These are phyloP conservation scores for Dreissena polymorpha DNA, from an alignment of 1,140 invertebrate genomes.

Conservation along the genomic window DNA sequence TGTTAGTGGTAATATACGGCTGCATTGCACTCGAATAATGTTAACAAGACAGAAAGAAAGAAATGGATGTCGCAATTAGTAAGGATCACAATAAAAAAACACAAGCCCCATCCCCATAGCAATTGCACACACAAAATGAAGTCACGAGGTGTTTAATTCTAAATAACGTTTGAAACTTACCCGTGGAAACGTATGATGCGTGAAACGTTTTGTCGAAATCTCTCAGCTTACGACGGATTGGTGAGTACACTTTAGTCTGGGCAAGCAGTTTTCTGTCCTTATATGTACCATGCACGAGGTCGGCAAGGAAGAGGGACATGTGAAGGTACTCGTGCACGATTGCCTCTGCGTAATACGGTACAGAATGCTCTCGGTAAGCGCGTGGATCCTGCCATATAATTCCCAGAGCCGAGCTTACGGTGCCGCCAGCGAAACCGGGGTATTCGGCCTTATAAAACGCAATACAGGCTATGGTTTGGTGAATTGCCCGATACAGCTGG, in stretches of 20 bases:
- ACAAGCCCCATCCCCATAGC: too few relatives aligned
- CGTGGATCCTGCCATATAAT: conserved; percentile 32
- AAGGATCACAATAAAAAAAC: too few relatives aligned
- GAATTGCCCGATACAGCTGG: conserved; percentile 10
- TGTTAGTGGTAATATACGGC: too few relatives aligned
- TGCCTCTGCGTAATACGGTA: conserved; percentile 24
- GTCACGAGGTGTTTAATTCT: too few relatives aligned
- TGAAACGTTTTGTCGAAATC: conserved; percentile 31
- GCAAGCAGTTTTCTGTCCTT: neutral
- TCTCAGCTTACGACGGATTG: conserved; percentile 1
- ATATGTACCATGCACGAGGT: conserved; percentile 26
- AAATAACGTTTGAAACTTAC: neutral
- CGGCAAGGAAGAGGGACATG: conserved; percentile 10
- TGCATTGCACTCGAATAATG: too few relatives aligned
- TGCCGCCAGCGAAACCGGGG: neutral
- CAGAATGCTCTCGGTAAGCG: neutral
- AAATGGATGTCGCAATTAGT: too few relatives aligned
- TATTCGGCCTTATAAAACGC: conserved; percentile 26
- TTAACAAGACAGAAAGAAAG: too few relatives aligned
- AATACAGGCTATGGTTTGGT: conserved; percentile 17
- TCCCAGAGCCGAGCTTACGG: conserved; percentile 18
- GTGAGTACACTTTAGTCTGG: conserved; percentile 9
- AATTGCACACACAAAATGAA: too few relatives aligned
- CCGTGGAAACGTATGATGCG: conserved; percentile 28
- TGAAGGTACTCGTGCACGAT: conserved; percentile 38